phyloP scores from a whole-genome alignment of 2,113 vertebrate species.

The Regulus satrapa region DNA sequence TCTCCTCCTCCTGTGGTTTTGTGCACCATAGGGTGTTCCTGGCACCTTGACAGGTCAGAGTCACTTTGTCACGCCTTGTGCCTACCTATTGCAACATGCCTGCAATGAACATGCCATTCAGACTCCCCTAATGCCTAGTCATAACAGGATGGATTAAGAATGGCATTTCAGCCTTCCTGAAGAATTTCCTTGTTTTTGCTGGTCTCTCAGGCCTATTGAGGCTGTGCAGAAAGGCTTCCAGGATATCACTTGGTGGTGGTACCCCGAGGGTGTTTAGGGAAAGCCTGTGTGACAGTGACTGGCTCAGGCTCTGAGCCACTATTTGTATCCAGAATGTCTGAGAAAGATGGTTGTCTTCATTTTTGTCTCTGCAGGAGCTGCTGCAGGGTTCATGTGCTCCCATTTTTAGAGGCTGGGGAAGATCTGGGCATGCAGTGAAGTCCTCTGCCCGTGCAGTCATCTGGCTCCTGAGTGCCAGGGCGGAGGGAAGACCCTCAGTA shows the following conservation, averaged over 20 bases:
- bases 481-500: not conserved
- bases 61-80: constrained; percentile 44
- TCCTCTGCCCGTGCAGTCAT: not conserved
- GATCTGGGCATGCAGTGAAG: not conserved
- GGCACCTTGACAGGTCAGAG: constrained; percentile 25
- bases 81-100: constrained; percentile 55
- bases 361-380: not conserved
- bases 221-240: not conserved
- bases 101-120: constrained; percentile 32
- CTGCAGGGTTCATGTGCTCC: not conserved
- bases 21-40: not conserved
- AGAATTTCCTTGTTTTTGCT: constrained; percentile 57
- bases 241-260: not conserved
- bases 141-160: constrained; percentile 63
- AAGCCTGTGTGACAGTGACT: not conserved
- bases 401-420: not conserved
- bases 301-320: not conserved
- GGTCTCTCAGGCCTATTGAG: not conserved
- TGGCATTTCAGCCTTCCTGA: constrained; percentile 61
- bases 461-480: not conserved
- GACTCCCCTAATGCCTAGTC: constrained; percentile 57
- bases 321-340: not conserved
- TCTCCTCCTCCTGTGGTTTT: constrained; percentile 17
- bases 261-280: not conserved
- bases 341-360: not conserved